Evolutionary conservation across 2,113 vertebrate genomes (phyloP).

Genomic region (Psephotus haematonotus): DNA sequence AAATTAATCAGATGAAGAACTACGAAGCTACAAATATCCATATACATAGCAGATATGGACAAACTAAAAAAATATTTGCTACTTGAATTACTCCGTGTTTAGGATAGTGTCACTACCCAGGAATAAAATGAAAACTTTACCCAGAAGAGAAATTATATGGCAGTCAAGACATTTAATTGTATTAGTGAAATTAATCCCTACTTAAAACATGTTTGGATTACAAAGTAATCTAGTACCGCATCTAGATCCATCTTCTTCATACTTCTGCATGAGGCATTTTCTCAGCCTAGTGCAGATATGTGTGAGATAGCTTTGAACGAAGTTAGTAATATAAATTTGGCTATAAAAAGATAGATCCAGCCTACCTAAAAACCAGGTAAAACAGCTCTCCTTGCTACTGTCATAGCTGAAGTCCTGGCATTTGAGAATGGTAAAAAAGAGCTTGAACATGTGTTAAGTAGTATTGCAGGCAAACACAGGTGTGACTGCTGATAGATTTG

Average conservation of each 20-base stretch:
- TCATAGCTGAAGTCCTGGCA: not conserved
- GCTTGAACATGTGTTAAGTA: not conserved
- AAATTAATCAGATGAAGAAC: not conserved
- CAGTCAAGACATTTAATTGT: not conserved
- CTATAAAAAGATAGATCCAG: not conserved
- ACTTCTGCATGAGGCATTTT: not conserved
- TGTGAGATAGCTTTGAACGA: not conserved
- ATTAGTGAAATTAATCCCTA: not conserved
- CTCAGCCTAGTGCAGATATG: not conserved
- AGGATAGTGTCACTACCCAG: not conserved
- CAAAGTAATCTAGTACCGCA: not conserved
- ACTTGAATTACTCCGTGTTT: not conserved
- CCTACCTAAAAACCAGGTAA: not conserved
- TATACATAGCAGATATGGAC: not conserved
- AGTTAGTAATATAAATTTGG: not conserved
- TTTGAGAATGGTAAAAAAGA: not conserved
- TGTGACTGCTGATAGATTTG: not conserved
- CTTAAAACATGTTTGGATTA: not conserved
- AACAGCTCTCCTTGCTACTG: not conserved
- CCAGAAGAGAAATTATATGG: not conserved
- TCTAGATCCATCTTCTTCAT: not conserved
- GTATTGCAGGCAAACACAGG: not conserved
- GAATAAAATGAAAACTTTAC: not conserved
- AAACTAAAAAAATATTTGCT: not conserved
- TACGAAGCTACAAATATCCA: not conserved